A percentile compares a stretch with the other conserved stretches of the same genome.
Conservation (phyloP, 2,797 vertebrate genomes). For the Crypturellus tataupa region DNA sequence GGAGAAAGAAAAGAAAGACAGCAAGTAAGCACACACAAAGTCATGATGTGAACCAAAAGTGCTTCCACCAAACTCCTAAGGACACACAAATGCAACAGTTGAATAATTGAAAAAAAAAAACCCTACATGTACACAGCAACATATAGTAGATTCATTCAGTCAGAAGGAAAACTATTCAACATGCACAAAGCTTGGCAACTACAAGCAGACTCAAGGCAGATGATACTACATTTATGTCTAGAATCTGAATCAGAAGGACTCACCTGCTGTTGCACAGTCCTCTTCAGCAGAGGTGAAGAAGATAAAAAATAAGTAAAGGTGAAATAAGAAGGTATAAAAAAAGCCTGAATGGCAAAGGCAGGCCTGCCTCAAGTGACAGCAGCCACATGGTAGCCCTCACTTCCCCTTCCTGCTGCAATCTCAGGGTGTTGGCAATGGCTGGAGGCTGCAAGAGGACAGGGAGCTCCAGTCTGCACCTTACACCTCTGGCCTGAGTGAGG, state of each 20-base stretch:
- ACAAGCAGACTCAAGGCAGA: not conserved
- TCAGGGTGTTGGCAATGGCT: rapidly evolving
- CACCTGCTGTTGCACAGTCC: not conserved
- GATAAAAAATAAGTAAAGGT: not conserved
- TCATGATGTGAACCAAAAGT: not conserved
- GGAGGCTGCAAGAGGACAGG: not conserved
- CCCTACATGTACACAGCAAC: not conserved
- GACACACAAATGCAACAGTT: not conserved
- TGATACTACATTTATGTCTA: not conserved
- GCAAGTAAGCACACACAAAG: not conserved
- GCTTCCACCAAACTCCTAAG: not conserved
- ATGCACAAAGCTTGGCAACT: not conserved
- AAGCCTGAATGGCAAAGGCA: not conserved
- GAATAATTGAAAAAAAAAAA: not conserved
- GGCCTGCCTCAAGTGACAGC: rapidly evolving
- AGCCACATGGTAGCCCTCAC: not conserved
- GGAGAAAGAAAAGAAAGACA: not conserved
- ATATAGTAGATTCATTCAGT: not conserved
- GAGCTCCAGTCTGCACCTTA: not conserved
- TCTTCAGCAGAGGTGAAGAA: not conserved
- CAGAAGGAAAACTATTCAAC: not conserved
- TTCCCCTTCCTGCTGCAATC: not conserved
- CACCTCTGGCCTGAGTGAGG: not conserved
- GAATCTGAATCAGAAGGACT: not conserved
- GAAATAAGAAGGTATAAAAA: not conserved